Evolutionary conservation across 2,888 invertebrate genomes (phyloP).

Genomic region (Petrolisthes manimaculis): DNA sequence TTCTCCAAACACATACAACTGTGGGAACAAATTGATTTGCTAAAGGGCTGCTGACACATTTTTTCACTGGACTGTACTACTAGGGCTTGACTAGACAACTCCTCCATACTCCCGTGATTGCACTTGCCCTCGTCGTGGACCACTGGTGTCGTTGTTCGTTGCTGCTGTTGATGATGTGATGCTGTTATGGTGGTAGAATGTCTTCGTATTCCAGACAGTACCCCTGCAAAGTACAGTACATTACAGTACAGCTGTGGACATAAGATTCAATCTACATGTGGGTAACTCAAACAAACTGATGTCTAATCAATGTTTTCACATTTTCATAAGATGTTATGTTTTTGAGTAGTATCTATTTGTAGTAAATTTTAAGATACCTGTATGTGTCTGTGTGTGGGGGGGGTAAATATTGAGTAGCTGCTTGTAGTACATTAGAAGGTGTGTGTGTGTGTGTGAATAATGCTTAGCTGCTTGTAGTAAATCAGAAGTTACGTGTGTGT

Average conservation of each 20-base stretch:
- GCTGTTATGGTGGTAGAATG: neutral
- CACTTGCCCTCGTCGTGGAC: slow-evolving; percentile 42
- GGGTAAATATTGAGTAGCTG: too few relatives aligned
- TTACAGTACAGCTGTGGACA: neutral
- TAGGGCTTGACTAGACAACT: slow-evolving; percentile 56
- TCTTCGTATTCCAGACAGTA: slow-evolving; percentile 45
- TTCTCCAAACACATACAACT: slow-evolving; percentile 55
- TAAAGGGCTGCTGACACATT: slow-evolving; percentile 38
- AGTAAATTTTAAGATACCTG: too few relatives aligned
- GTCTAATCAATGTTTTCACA: too few relatives aligned
- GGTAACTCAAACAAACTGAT: too few relatives aligned
- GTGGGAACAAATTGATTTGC: slow-evolving; percentile 50
- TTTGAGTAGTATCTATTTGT: too few relatives aligned
- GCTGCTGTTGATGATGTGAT: neutral
- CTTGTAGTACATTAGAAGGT: too few relatives aligned
- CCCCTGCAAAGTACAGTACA: slow-evolving; percentile 38
- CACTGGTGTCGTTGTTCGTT: neutral
- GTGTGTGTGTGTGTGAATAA: too few relatives aligned
- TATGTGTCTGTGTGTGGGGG: too few relatives aligned
- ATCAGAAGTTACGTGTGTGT: too few relatives aligned
- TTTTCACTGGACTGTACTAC: slow-evolving; percentile 32
- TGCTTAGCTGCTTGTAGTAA: too few relatives aligned
- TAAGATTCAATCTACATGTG: too few relatives aligned
- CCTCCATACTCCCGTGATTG: slow-evolving; percentile 59
- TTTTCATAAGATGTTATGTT: too few relatives aligned